A percentile compares a stretch with the other conserved stretches of the same genome.
Evolutionary conservation across 2,888 invertebrate species (phyloP).

Genomic region (Cryptocheilus praepositus): DNA sequence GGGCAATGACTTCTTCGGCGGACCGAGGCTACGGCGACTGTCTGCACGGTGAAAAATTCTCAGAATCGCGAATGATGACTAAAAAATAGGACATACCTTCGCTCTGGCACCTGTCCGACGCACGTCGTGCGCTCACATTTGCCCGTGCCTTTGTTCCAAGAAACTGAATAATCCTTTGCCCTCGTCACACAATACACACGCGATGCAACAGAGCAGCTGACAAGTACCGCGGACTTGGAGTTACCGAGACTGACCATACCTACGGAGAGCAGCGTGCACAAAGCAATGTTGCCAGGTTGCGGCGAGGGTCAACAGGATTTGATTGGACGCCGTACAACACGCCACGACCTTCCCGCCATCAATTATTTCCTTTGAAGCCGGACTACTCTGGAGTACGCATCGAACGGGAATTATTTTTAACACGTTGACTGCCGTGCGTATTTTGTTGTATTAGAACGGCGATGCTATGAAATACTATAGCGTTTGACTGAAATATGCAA

Average conservation of each 20-base stretch:
- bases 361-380: not conserved
- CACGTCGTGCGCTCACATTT: constrained; percentile 17
- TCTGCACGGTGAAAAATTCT: not conserved
- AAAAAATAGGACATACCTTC: constrained; percentile 20
- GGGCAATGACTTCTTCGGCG: constrained; percentile 2
- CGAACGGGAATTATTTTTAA: no score
- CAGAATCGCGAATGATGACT: not conserved
- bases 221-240: constrained; percentile 27
- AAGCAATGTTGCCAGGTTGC: not conserved
- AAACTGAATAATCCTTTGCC: constrained; percentile 25
- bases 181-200: not conserved
- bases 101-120: not conserved
- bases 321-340: not conserved
- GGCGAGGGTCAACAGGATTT: no score
- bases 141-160: constrained; percentile 41
- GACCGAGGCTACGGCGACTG: not conserved
- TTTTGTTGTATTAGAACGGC: no score
- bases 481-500: no score
- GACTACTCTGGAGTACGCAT: not conserved
- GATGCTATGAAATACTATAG: no score
- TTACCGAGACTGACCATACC: no score
- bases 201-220: constrained; percentile 28
- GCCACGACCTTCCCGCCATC: not conserved
- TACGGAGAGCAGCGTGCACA: no score
- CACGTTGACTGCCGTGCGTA: no score